Conservation (phyloP, 2,113 vertebrate genomes). For the Mirza zaza region DNA sequence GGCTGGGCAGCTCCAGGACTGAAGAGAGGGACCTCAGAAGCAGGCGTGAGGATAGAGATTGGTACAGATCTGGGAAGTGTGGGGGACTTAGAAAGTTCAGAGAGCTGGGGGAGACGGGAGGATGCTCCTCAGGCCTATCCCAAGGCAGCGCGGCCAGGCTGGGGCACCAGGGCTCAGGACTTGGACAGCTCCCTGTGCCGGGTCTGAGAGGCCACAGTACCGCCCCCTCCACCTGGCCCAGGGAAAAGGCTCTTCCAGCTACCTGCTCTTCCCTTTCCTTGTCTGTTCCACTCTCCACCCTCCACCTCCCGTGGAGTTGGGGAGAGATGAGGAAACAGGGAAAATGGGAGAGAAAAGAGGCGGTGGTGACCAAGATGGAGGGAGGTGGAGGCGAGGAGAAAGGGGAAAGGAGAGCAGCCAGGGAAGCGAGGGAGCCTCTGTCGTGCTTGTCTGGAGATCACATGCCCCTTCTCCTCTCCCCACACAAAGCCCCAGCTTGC, state of each 20-base stretch:
- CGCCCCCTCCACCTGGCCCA: background rate
- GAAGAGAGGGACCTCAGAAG: background rate
- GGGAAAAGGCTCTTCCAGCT: background rate
- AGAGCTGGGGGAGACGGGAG: background rate
- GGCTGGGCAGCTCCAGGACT: background rate
- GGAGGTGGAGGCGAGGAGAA: background rate
- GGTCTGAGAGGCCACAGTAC: background rate
- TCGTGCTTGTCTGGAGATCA: background rate
- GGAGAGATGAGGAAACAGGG: background rate
- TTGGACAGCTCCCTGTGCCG: background rate
- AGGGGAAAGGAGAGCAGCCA: background rate
- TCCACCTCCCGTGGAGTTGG: background rate
- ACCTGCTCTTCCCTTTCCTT: background rate
- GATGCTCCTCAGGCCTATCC: background rate
- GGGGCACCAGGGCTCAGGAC: background rate
- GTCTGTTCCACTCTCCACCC: background rate
- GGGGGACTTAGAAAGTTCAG: background rate
- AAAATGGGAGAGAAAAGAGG: background rate
- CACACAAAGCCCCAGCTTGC: background rate
- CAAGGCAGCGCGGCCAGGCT: background rate
- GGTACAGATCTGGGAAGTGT: background rate
- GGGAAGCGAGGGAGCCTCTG: background rate
- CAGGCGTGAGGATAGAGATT: background rate
- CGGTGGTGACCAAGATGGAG: conserved; percentile 43
- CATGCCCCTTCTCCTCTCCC: background rate